These are phyloP conservation scores for Cuniculus paca DNA, from an alignment of 2,797 vertebrate genomes.

Conservation along the genomic window DNA sequence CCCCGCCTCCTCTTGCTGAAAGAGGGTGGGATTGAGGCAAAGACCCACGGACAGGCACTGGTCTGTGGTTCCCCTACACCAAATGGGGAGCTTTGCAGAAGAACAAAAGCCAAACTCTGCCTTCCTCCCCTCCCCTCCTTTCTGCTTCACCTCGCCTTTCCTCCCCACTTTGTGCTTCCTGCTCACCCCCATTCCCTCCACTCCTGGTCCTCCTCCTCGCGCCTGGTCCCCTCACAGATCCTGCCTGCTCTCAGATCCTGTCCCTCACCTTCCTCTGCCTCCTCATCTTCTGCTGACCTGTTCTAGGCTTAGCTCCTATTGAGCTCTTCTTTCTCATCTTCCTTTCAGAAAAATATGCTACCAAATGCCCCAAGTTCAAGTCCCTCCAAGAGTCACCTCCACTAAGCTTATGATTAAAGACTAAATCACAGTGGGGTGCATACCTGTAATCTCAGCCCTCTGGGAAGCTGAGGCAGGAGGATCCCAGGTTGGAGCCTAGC, in stretches of 20 bases:
- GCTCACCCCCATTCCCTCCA: not conserved
- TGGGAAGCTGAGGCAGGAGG: not conserved
- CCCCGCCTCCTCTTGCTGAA: constrained; percentile 61
- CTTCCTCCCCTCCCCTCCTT: not conserved
- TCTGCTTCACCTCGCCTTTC: not conserved
- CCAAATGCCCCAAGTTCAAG: not conserved
- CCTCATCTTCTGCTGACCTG: not conserved
- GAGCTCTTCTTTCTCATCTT: not conserved
- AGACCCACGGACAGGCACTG: constrained; percentile 77
- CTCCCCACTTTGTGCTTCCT: not conserved
- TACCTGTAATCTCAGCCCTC: not conserved
- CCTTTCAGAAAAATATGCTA: not conserved
- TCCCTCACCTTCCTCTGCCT: not conserved
- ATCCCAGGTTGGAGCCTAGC: not conserved
- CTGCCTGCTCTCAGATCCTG: not conserved
- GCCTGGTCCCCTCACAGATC: not conserved
- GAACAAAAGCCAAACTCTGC: constrained; percentile 18
- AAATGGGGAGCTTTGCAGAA: constrained; percentile 26
- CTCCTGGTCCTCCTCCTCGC: not conserved
- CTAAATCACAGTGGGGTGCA: not conserved
- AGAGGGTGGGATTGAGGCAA: constrained; percentile 82
- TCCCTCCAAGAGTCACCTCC: not conserved
- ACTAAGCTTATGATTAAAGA: not conserved
- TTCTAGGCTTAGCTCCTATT: not conserved
- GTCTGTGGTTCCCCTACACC: constrained; percentile 67